Percentiles rank a stretch among this genome's conserved stretches.
phyloP scores from a whole-genome alignment of 2,113 vertebrate genomes.

The Sialia sialis region DNA sequence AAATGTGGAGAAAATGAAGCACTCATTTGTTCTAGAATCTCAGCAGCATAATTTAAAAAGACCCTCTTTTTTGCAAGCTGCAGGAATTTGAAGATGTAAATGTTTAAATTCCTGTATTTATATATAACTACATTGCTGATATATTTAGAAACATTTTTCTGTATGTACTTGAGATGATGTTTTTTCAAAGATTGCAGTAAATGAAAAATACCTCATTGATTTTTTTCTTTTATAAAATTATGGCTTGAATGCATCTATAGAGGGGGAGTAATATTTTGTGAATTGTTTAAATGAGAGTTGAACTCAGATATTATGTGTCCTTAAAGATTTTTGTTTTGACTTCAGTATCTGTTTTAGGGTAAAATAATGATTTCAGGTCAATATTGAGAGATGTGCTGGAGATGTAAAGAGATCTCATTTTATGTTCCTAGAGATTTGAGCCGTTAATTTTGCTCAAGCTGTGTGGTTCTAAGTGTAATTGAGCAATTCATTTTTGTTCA shows the following conservation, averaged over 20 bases:
- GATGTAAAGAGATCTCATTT: background rate
- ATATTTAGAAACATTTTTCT: background rate
- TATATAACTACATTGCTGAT: background rate
- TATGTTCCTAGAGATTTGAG: background rate
- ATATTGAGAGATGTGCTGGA: background rate
- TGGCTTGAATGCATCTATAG: background rate
- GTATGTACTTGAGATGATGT: background rate
- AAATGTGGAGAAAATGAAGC: background rate
- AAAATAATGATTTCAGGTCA: background rate
- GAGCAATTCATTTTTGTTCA: conserved; percentile 25
- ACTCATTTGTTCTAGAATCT: background rate
- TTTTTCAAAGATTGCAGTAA: background rate
- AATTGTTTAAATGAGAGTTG: background rate
- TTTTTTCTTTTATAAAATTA: background rate
- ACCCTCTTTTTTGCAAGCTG: background rate
- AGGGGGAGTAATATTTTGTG: background rate
- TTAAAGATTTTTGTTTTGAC: background rate
- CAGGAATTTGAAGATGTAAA: background rate
- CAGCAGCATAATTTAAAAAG: background rate
- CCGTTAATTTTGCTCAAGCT: background rate
- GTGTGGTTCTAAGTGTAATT: background rate
- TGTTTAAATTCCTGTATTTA: background rate
- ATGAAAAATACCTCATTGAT: background rate
- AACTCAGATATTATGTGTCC: background rate
- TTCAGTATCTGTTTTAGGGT: background rate